Evolutionary conservation across 2,888 invertebrate species (phyloP).

Genomic region (Nephrotoma guestfalica): DNA sequence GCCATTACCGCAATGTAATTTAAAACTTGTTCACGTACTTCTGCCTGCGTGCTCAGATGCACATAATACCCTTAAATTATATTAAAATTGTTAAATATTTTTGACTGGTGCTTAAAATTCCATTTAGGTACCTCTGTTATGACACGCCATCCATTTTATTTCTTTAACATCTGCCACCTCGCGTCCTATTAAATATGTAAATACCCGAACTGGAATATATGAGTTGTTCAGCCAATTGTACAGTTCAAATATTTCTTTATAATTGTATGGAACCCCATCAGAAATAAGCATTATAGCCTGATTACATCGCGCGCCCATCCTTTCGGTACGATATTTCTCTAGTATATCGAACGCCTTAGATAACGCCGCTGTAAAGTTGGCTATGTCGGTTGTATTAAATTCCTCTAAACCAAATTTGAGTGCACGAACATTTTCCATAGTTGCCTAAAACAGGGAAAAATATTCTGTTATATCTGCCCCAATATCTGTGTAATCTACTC

Average conservation of each 20-base stretch:
- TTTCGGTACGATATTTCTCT: slow-evolving; percentile 43
- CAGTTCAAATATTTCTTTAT: slow-evolving; percentile 77
- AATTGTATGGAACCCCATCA: slow-evolving; percentile 94
- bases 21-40: slow-evolving; percentile 91
- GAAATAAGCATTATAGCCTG: slow-evolving; percentile 97
- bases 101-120: neutral
- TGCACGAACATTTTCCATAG: slow-evolving; percentile 67
- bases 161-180: slow-evolving; percentile 86
- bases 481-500: slow-evolving; percentile 20
- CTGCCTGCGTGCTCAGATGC: slow-evolving; percentile 90
- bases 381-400: slow-evolving; percentile 73
- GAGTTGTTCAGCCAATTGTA: slow-evolving; percentile 69
- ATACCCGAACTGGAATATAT: slow-evolving; percentile 81
- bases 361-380: slow-evolving; percentile 84
- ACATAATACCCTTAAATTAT: slow-evolving; percentile 66
- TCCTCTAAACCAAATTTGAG: slow-evolving; percentile 65
- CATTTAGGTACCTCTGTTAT: slow-evolving; percentile 45
- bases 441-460: slow-evolving; percentile 43
- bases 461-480: neutral
- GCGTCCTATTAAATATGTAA: slow-evolving; percentile 94
- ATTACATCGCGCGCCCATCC: slow-evolving; percentile 62
- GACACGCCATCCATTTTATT: slow-evolving; percentile 97
- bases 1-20: slow-evolving; percentile 97
- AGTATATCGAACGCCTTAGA: slow-evolving; percentile 81
- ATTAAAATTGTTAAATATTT: neutral